Percentiles rank a stretch among this genome's conserved stretches.
phyloP scores from a whole-genome alignment of 2,797 vertebrate genomes.

The Arrhamphus sclerolepis region DNA sequence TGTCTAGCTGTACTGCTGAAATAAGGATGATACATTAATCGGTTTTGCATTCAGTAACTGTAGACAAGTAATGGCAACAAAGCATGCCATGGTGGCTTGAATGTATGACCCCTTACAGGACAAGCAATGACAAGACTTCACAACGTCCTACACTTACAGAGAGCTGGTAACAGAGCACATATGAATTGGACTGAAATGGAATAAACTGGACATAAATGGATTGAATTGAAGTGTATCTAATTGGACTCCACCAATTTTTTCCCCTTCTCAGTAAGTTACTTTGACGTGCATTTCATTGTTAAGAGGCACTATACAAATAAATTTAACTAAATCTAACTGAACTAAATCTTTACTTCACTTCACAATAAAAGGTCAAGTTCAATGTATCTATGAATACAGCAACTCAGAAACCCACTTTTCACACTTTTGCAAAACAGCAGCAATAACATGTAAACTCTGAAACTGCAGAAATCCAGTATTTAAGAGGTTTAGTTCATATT shows the following conservation, averaged over 20 bases:
- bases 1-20: conserved; percentile 60
- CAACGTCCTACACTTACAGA: conserved; percentile 12
- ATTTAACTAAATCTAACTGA: no score
- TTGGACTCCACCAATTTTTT: no score
- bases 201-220: background rate
- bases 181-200: background rate
- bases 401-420: background rate
- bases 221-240: no score
- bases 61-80: conserved; percentile 28
- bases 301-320: no score
- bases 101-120: conserved; percentile 33
- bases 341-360: background rate
- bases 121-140: conserved; percentile 48
- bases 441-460: conserved; percentile 1
- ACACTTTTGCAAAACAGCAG: background rate
- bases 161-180: conserved; percentile 4
- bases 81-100: conserved; percentile 26
- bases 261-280: no score
- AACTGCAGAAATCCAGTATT: background rate
- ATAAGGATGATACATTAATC: conserved; percentile 33
- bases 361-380: conserved; percentile 4
- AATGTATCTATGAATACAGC: conserved; percentile 9
- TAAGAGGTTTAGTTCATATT: background rate
- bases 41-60: background rate
- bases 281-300: no score